Percentiles rank a stretch among this genome's conserved stretches.
These are phyloP conservation scores for Villa cingulata DNA, from an alignment of 2,888 invertebrate genomes.

Conservation along the genomic window DNA sequence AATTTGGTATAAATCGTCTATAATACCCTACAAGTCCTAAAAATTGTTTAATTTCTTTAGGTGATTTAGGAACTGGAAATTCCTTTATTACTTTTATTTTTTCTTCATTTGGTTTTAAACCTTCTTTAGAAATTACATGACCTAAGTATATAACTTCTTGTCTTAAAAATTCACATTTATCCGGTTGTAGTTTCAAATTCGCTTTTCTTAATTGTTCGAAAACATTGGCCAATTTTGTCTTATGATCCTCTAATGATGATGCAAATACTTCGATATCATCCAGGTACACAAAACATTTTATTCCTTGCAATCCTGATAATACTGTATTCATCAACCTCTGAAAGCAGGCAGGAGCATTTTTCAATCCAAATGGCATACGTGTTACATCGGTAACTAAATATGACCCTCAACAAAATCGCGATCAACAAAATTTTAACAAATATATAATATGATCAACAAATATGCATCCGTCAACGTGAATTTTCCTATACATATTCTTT, in stretches of 20 bases:
- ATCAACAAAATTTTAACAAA: too few species aligned
- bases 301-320: conserved; percentile 22
- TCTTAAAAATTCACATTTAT: conserved; percentile 17
- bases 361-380: conserved; percentile 28
- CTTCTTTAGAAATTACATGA: conserved; percentile 20
- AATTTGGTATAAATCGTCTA: conserved; percentile 21
- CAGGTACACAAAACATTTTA: conserved; percentile 6
- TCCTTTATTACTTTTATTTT: neutral
- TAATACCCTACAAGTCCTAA: conserved; percentile 7
- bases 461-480: too few species aligned
- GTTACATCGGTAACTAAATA: too few species aligned
- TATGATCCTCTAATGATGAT: conserved; percentile 18
- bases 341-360: conserved; percentile 29
- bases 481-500: too few species aligned
- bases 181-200: conserved; percentile 18
- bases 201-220: conserved; percentile 15
- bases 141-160: conserved; percentile 17
- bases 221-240: conserved; percentile 13
- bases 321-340: conserved; percentile 28
- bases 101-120: neutral
- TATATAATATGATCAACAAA: too few species aligned
- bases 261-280: conserved; percentile 12
- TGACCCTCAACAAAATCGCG: too few species aligned
- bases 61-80: neutral
- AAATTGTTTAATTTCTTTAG: neutral